Evolutionary conservation across 2,113 vertebrate genomes (phyloP).

Genomic region (Periophthalmus modestus): DNA sequence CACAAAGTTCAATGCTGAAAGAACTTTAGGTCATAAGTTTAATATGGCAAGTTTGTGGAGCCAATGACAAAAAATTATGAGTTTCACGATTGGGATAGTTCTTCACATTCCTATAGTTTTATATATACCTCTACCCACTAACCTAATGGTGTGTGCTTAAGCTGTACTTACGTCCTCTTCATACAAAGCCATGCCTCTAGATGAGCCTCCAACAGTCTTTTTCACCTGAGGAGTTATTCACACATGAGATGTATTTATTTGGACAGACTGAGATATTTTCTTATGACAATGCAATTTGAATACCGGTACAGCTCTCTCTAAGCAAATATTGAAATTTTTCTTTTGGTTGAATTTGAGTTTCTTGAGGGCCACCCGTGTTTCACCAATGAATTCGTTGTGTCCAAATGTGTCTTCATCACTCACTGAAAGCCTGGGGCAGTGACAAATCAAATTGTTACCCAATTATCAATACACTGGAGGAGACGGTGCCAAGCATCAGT

Average conservation of each 20-base stretch:
- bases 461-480: background rate
- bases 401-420: constrained; percentile 96
- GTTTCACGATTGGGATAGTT: no score
- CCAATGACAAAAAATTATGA: no score
- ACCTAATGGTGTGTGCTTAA: no score
- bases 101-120: no score
- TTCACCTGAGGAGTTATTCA: constrained; percentile 79
- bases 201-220: constrained; percentile 80
- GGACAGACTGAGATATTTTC: background rate
- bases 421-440: constrained; percentile 84
- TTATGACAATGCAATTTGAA: background rate
- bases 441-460: background rate
- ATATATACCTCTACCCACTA: no score
- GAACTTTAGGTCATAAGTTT: no score
- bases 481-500: background rate
- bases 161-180: constrained; percentile 87
- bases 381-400: constrained; percentile 96
- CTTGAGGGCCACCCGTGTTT: constrained; percentile 91
- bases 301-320: constrained; percentile 91
- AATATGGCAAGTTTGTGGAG: no score
- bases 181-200: constrained; percentile 92
- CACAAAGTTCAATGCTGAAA: no score
- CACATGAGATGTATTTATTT: background rate
- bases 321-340: constrained; percentile 92
- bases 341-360: constrained; percentile 91